Evolutionary conservation across 2,888 invertebrate genomes (phyloP).

Genomic region (Tachina fera): DNA sequence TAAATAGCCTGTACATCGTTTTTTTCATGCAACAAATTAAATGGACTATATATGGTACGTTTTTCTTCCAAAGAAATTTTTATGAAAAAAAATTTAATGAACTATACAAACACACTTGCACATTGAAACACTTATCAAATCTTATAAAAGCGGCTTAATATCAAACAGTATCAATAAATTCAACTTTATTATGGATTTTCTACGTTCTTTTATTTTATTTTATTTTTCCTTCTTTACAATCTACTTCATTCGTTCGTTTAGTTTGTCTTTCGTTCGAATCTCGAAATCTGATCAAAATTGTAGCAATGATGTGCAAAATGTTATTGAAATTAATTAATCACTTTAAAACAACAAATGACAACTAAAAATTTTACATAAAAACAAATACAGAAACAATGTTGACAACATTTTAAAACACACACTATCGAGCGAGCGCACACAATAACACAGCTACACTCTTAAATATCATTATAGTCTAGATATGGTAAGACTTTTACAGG

Average conservation of each 20-base stretch:
- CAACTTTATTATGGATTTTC: conserved; percentile 56
- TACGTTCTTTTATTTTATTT: conserved; percentile 17
- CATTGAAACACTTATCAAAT: conserved; percentile 58
- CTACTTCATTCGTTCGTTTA: conserved; percentile 10
- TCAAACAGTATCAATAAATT: conserved; percentile 68
- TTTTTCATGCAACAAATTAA: no score
- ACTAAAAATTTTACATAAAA: conserved; percentile 57
- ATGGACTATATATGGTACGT: no score
- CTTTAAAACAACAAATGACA: conserved; percentile 71
- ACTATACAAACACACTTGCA: background rate
- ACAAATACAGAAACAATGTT: conserved; percentile 45
- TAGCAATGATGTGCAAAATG: conserved; percentile 70
- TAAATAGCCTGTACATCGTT: no score
- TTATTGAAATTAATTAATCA: conserved; percentile 72
- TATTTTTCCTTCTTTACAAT: background rate
- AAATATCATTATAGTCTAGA: background rate
- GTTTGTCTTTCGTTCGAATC: conserved; percentile 55
- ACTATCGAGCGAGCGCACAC: background rate
- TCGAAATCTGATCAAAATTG: conserved; percentile 71
- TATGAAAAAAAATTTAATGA: no score
- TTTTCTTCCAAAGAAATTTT: no score
- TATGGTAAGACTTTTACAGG: background rate
- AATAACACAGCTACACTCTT: background rate
- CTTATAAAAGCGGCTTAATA: conserved; percentile 56
- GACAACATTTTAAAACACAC: conserved; percentile 39